Evolutionary conservation across 2,113 vertebrate species (phyloP).

Genomic region (Forbesichthys papilliferus): DNA sequence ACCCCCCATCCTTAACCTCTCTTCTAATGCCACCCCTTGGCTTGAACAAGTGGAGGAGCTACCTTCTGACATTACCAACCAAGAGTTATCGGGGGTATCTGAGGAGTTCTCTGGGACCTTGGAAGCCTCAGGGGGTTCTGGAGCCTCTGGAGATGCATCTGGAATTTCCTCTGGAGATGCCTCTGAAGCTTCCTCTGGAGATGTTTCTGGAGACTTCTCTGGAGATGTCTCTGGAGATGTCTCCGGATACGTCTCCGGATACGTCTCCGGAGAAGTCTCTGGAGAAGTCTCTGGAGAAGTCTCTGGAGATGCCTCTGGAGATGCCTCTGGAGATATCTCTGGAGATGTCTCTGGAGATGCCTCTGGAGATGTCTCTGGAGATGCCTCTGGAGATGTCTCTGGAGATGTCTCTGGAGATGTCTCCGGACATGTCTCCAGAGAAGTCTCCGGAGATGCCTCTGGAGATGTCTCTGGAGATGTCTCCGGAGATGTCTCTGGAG

Average conservation of each 20-base stretch:
- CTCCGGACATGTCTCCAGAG: conserved; percentile 56
- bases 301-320: too few relatives aligned
- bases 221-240: too few relatives aligned
- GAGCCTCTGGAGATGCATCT: conserved; percentile 43
- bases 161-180: not conserved
- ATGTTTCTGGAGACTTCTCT: conserved; percentile 12
- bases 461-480: not conserved
- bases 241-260: too few relatives aligned
- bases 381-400: too few relatives aligned
- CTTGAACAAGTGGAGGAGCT: conserved; percentile 77
- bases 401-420: too few relatives aligned
- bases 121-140: conserved; percentile 56
- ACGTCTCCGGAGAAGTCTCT: too few relatives aligned
- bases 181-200: conserved; percentile 40
- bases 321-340: not conserved
- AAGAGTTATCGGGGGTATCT: conserved; percentile 65
- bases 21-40: conserved; percentile 66
- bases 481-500: conserved; percentile 53
- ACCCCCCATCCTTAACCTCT: conserved; percentile 47
- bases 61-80: conserved; percentile 41
- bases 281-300: too few relatives aligned
- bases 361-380: conserved; percentile 44
- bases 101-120: conserved; percentile 62
- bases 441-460: conserved; percentile 49
- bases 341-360: conserved; percentile 8